These are phyloP conservation scores for Acanthurus leucopareius DNA, from an alignment of 2,797 vertebrate genomes.

Conservation along the genomic window DNA sequence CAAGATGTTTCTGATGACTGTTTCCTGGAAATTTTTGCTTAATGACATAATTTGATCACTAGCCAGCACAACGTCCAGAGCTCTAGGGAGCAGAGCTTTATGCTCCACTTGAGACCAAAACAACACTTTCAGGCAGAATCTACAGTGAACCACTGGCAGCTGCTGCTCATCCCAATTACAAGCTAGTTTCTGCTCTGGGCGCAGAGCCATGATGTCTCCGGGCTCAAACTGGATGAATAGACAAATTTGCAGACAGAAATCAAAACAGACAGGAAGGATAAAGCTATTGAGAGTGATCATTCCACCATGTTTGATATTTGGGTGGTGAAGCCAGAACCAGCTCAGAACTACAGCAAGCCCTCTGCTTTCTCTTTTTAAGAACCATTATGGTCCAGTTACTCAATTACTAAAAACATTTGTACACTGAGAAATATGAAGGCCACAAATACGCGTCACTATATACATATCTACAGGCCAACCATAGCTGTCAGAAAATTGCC, in stretches of 20 bases:
- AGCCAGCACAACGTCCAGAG: neutral
- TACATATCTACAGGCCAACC: no score
- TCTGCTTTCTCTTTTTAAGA: neutral
- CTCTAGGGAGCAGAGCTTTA: neutral
- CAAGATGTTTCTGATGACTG: neutral
- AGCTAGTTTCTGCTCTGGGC: slow-evolving; percentile 45
- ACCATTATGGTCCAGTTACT: neutral
- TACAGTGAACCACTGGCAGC: slow-evolving; percentile 10
- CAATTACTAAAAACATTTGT: neutral
- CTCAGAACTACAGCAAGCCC: neutral
- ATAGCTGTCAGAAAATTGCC: no score
- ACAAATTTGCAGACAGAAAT: slow-evolving; percentile 67
- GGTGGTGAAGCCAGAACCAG: slow-evolving; percentile 37
- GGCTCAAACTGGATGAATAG: slow-evolving; percentile 51
- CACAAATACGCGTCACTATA: no score
- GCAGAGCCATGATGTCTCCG: slow-evolving; percentile 41
- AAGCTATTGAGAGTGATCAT: slow-evolving; percentile 71
- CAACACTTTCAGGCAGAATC: slow-evolving; percentile 2
- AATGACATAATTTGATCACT: neutral
- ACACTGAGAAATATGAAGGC: neutral
- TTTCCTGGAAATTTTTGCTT: neutral
- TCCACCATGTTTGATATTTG: slow-evolving; percentile 67
- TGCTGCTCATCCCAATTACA: slow-evolving; percentile 15
- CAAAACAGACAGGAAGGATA: slow-evolving; percentile 70
- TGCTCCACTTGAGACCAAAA: slow-evolving; percentile 19